A percentile compares a stretch with the other conserved stretches of the same genome.
Evolutionary conservation across 2,888 invertebrate species (phyloP).

Genomic region (Ormyrus rosae): DNA sequence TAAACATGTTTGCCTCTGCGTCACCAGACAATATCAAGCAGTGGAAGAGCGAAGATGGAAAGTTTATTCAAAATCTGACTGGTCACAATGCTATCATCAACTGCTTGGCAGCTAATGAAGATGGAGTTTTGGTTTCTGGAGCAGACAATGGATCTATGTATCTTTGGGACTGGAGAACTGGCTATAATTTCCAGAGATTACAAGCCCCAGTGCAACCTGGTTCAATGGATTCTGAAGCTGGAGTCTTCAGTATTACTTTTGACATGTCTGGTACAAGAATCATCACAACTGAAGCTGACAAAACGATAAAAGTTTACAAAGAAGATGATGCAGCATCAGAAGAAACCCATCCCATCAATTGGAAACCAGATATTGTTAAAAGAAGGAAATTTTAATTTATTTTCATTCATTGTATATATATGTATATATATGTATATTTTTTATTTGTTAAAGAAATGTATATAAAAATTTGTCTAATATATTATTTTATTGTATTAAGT

Average conservation of each 20-base stretch:
- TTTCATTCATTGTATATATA: background rate
- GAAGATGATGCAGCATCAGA: slow-evolving; percentile 98
- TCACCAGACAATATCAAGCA: slow-evolving; percentile 99
- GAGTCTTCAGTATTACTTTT: slow-evolving; percentile 96
- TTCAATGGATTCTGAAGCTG: slow-evolving; percentile 99
- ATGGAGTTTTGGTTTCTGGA: slow-evolving; percentile 97
- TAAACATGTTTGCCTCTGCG: slow-evolving; percentile 97
- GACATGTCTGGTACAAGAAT: slow-evolving; percentile 96
- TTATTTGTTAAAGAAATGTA: too few relatives aligned
- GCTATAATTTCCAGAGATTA: slow-evolving; percentile 97
- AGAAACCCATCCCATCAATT: slow-evolving; percentile 96
- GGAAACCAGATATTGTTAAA: slow-evolving; percentile 97
- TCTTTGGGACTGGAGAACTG: slow-evolving; percentile 99
- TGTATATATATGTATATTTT: background rate
- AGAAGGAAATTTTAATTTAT: slow-evolving; percentile 86
- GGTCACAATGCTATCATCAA: slow-evolving; percentile 99
- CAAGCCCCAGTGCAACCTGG: slow-evolving; percentile 98
- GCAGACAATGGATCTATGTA: slow-evolving; percentile 98
- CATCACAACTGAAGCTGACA: slow-evolving; percentile 98
- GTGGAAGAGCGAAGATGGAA: slow-evolving; percentile 98
- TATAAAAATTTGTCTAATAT: too few relatives aligned
- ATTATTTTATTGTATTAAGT: too few relatives aligned
- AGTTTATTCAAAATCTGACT: slow-evolving; percentile 96
- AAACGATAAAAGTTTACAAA: slow-evolving; percentile 98
- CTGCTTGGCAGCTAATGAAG: slow-evolving; percentile 95